Evolutionary conservation across 2,888 invertebrate genomes (phyloP).

Genomic region (Drosophila tripunctata): DNA sequence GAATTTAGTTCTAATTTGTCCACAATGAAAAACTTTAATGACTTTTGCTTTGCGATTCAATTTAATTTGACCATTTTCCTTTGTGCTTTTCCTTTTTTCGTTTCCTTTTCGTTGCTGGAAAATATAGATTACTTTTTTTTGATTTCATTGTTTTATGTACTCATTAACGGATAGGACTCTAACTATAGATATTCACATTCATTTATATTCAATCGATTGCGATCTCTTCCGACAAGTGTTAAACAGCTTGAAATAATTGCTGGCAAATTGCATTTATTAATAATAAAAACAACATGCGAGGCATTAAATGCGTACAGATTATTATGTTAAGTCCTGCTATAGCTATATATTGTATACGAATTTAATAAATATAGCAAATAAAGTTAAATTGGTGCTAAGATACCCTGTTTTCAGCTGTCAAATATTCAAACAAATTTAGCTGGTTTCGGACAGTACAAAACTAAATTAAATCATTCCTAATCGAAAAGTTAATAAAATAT

Average conservation of each 20-base stretch:
- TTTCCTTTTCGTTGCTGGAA: not conserved
- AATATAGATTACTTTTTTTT: not conserved
- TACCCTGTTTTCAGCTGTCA: too few relatives aligned
- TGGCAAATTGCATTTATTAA: conserved; percentile 43
- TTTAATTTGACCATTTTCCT: conserved; percentile 34
- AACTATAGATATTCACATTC: not conserved
- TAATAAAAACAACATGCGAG: conserved; percentile 23
- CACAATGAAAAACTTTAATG: conserved; percentile 34
- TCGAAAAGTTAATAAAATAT: too few relatives aligned
- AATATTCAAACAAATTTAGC: too few relatives aligned
- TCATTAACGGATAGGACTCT: not conserved
- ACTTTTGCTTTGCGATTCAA: conserved; percentile 35
- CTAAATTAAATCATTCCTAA: too few relatives aligned
- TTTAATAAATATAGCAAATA: conserved; percentile 9
- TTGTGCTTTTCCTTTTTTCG: conserved; percentile 3
- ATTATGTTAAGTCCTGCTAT: conserved; percentile 4
- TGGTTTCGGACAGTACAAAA: too few relatives aligned
- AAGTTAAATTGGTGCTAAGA: not conserved
- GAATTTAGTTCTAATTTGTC: conserved; percentile 38
- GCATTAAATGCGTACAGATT: conserved; percentile 1
- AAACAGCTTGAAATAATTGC: conserved; percentile 29
- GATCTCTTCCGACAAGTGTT: conserved; percentile 5
- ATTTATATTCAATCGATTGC: conserved; percentile 1
- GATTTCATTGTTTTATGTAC: not conserved
- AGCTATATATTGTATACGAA: conserved; percentile 2